phyloP scores from a whole-genome alignment of 2,888 invertebrate species.

The Cataglyphis altisquamis region DNA sequence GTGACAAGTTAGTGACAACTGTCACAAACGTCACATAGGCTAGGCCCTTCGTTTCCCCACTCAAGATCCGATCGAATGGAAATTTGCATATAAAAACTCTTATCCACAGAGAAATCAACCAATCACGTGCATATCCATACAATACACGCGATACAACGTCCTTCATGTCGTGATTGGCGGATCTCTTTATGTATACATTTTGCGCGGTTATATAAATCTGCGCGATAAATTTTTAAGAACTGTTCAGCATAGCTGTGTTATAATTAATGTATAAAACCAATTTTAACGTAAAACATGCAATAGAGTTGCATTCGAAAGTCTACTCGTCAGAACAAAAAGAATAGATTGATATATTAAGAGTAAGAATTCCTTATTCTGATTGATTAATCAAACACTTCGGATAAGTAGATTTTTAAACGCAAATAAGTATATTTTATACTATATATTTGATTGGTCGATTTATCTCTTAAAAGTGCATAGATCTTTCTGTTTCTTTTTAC shows the following conservation, averaged over 20 bases:
- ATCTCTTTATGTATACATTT: not conserved
- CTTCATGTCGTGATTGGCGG: not conserved
- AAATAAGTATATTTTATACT: not conserved
- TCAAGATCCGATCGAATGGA: not conserved
- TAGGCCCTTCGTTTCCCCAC: not conserved
- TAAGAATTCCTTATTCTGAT: not conserved
- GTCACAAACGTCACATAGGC: slow-evolving; percentile 36
- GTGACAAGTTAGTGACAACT: slow-evolving; percentile 36
- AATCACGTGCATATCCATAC: not conserved
- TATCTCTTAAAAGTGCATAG: not conserved
- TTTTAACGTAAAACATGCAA: not conserved
- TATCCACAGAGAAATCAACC: not conserved
- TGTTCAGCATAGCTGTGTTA: not conserved
- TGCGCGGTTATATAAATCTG: not conserved
- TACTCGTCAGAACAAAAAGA: not conserved
- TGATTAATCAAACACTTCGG: not conserved
- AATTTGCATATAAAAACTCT: not conserved
- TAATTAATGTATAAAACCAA: not conserved
- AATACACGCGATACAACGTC: not conserved
- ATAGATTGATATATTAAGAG: not conserved
- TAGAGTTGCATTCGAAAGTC: not conserved
- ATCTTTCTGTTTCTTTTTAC: not conserved
- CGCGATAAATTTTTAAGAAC: not conserved
- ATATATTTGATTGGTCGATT: not conserved
- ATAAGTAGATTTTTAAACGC: not conserved